These are phyloP conservation scores for Zalophus californianus DNA, from an alignment of 2,797 vertebrate species.

Conservation along the genomic window DNA sequence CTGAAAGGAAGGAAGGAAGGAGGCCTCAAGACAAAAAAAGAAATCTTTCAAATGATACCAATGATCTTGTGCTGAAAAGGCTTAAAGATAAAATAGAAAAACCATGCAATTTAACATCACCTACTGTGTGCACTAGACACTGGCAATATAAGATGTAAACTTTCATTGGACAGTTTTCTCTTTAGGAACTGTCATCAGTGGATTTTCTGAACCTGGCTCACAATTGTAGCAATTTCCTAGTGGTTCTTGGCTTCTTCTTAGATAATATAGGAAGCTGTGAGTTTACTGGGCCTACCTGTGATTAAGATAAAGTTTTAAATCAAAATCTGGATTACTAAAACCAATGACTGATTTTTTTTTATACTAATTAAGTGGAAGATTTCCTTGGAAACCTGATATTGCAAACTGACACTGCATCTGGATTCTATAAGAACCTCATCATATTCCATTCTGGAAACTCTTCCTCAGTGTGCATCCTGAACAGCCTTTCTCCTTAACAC, in stretches of 20 bases:
- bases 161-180: neutral
- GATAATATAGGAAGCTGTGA: neutral
- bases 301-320: neutral
- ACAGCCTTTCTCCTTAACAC: neutral
- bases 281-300: neutral
- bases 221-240: neutral
- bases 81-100: neutral
- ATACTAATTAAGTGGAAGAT: neutral
- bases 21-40: neutral
- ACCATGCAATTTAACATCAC: neutral
- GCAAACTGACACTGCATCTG: neutral
- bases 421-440: neutral
- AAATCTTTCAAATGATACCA: neutral
- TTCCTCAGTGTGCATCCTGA: neutral
- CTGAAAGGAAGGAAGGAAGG: neutral
- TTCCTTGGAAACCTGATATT: neutral
- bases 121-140: too few species aligned
- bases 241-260: neutral
- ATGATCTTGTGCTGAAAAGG: neutral
- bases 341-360: neutral
- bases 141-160: neutral
- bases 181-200: neutral
- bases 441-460: neutral
- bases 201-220: neutral
- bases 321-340: neutral